Evolutionary conservation across 2,888 invertebrate genomes (phyloP).

Genomic region (Macaria liturata): DNA sequence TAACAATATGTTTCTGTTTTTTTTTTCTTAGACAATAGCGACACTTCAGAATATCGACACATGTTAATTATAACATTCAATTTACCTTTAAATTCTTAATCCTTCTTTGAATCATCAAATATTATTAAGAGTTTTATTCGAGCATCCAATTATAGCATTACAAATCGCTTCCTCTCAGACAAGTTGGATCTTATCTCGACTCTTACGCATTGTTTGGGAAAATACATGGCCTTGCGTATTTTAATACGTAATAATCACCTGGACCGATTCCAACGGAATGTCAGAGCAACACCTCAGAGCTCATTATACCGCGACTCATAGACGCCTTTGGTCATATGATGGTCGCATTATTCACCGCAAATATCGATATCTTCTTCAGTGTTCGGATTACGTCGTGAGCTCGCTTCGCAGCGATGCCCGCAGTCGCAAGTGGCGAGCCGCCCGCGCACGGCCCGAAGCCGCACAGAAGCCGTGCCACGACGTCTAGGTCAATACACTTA

Average conservation of each 20-base stretch:
- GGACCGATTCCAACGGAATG: constrained; percentile 72
- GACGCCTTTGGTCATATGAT: constrained; percentile 57
- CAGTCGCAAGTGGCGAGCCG: constrained; percentile 74
- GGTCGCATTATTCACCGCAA: constrained; percentile 72
- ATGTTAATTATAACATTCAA: no score
- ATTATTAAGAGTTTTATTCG: no score
- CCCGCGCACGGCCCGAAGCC: constrained; percentile 68
- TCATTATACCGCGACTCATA: constrained; percentile 41
- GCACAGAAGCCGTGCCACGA: constrained; percentile 68
- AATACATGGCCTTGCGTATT: constrained; percentile 31
- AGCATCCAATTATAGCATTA: no score
- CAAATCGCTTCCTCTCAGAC: constrained; percentile 4
- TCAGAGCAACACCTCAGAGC: constrained; percentile 51
- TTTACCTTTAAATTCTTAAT: no score
- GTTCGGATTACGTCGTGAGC: constrained; percentile 71
- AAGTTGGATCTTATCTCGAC: constrained; percentile 6
- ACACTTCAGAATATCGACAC: no score
- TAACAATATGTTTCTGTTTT: no score
- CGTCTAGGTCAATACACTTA: constrained; percentile 78
- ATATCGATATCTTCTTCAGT: constrained; percentile 73
- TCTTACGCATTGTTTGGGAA: constrained; percentile 34
- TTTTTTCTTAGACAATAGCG: no score
- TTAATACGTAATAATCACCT: constrained; percentile 55
- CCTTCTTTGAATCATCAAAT: no score
- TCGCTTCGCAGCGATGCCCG: constrained; percentile 66